Base-by-base conservation (phyloP, 2,113 vertebrate genomes). In the Cyprinus carpio region DNA sequence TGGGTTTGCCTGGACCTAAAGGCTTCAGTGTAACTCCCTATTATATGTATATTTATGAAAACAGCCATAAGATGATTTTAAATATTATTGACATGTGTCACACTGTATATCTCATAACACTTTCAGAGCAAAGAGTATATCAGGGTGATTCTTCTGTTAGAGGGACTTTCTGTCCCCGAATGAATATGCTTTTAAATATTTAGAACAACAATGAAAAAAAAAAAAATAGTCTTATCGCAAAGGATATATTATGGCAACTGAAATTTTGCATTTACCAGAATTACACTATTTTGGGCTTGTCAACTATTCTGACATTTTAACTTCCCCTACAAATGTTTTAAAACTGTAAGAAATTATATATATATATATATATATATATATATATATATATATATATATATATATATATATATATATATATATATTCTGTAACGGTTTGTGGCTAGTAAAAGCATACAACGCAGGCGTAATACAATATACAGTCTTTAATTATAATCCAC, bases 1-100 rank as follows among this genome's bases (percentile, higher is more conserved):
- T 99, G 98, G 98, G 98, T 29, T 95, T 97, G 64, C 96, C 97
- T 2, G 98, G 98, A 82, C 97, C 98, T 67, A 99, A 98, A 94
- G 98, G 98, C 75, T 95, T 97, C 29, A 94, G 94, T 93, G 98
- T 98, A 92, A 97, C 95, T 43, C 16, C 40, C 49, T 56, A 37
- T 18, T 15, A 20, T 29, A 13, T n/a, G 11, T 23, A 37, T 77
- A 71, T 60, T 37, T 46, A 29, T 49, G 31, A 31, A 56, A n/a
- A 51, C 2, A 81, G 1, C 9, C 25, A 51, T 16, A 80, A 18
- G 34, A 27, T 62, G 1, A 81, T 23, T 46, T 0, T 67, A 4
- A 23, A 51, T 67, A 13, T 6, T 51, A 49, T 2, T 23, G 11
- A 31, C 1, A 6, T 82, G 77, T 27, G 31, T 46, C 23, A 62